Evolutionary conservation across 2,888 invertebrate genomes (phyloP).

Genomic region (Apomyelois bistriatella): DNA sequence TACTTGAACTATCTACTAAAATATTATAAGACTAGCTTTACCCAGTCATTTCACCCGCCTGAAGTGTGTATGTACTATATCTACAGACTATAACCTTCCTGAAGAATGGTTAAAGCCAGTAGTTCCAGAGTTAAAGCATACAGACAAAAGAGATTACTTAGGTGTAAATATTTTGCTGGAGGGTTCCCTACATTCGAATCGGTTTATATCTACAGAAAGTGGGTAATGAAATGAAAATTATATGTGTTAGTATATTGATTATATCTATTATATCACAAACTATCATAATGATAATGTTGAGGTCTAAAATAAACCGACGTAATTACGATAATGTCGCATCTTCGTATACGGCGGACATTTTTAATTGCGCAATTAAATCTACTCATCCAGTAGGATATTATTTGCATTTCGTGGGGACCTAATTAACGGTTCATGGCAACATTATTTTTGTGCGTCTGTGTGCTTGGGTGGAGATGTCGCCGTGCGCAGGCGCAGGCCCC

Average conservation of each 20-base stretch:
- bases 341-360: conserved; percentile 3
- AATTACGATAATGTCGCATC: conserved; percentile 5
- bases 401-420: conserved; percentile 34
- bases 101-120: no score
- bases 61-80: no score
- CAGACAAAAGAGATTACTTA: no score
- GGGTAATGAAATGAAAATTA: not conserved
- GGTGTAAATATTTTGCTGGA: no score
- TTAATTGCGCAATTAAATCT: conserved; percentile 14
- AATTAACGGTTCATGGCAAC: conserved; percentile 60
- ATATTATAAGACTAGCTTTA: no score
- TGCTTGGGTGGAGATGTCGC: conserved; percentile 70
- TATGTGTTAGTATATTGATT: not conserved
- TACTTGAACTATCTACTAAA: no score
- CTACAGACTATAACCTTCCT: no score
- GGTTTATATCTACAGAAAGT: not conserved
- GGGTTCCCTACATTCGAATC: not conserved
- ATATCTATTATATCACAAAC: not conserved
- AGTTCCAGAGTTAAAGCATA: no score
- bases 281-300: conserved; percentile 6
- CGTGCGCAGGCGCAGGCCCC: conserved; percentile 68
- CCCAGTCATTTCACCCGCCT: no score
- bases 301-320: not conserved
- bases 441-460: conserved; percentile 45
- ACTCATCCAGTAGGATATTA: conserved; percentile 25